Evolutionary conservation across 2,113 vertebrate genomes (phyloP).

Genomic region (Heliornis fulica): DNA sequence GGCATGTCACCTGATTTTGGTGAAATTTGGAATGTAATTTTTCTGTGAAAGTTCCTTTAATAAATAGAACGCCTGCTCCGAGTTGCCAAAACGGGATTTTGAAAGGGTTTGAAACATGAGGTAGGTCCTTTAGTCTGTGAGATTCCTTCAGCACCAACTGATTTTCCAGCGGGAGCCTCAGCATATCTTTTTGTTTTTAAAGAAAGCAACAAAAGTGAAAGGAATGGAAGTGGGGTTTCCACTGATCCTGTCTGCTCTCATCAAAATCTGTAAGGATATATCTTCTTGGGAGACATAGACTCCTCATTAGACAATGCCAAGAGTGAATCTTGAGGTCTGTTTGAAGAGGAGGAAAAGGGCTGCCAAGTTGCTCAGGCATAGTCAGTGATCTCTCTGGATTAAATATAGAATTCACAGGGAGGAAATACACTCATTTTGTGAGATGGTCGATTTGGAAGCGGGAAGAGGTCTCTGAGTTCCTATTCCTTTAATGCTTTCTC

Average conservation of each 20-base stretch:
- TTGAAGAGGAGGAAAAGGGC: conserved; percentile 53
- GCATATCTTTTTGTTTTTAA: conserved; percentile 28
- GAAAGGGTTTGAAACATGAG: background rate
- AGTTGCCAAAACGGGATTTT: background rate
- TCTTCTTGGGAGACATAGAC: conserved; percentile 3
- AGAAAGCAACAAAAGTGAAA: conserved; percentile 3
- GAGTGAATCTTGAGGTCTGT: conserved; percentile 37
- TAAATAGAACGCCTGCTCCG: background rate
- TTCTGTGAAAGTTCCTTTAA: background rate
- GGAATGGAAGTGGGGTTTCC: conserved; percentile 36
- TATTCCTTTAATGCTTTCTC: conserved; percentile 61
- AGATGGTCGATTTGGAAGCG: conserved; percentile 55
- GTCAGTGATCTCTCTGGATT: conserved; percentile 47
- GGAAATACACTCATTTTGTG: conserved; percentile 48
- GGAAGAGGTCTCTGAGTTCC: conserved; percentile 58
- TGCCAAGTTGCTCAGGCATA: conserved; percentile 36
- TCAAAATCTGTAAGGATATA: background rate
- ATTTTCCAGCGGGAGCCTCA: conserved; percentile 27
- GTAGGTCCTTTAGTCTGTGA: background rate
- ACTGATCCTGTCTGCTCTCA: conserved; percentile 24
- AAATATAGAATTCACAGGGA: conserved; percentile 45
- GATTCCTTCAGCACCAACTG: background rate
- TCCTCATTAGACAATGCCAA: conserved; percentile 8
- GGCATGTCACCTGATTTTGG: background rate
- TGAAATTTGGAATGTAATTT: background rate